These are phyloP conservation scores for Siphamia tubifer DNA, from an alignment of 2,113 vertebrate genomes.

Conservation along the genomic window DNA sequence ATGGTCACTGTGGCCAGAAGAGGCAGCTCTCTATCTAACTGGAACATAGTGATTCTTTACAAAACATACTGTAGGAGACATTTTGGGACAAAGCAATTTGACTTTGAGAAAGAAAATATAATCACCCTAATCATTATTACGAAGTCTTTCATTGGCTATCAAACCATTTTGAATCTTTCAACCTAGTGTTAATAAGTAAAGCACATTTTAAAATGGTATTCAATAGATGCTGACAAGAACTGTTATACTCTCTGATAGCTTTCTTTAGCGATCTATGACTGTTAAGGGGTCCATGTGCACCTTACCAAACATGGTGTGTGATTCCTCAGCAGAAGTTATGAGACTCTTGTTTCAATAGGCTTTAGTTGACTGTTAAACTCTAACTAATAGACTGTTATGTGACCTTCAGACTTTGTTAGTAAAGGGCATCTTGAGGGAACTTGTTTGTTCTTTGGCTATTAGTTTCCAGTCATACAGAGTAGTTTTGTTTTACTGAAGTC, in stretches of 20 bases:
- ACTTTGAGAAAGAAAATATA: slow-evolving; percentile 27
- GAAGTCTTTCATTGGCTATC: too few relatives aligned
- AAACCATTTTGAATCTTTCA: slow-evolving; percentile 22
- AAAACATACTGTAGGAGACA: background rate
- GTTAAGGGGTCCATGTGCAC: slow-evolving; percentile 66
- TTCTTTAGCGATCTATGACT: slow-evolving; percentile 72
- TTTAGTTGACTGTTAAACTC: slow-evolving; percentile 72
- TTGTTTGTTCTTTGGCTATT: slow-evolving; percentile 14
- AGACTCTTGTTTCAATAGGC: slow-evolving; percentile 44
- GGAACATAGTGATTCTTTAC: slow-evolving; percentile 49
- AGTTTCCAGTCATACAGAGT: slow-evolving; percentile 35
- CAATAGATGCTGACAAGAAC: slow-evolving; percentile 64
- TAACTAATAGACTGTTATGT: slow-evolving; percentile 75
- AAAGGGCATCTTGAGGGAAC: slow-evolving; percentile 19
- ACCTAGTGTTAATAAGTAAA: slow-evolving; percentile 13
- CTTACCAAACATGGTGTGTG: slow-evolving; percentile 33
- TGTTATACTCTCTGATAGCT: slow-evolving; percentile 70
- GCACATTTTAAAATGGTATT: background rate
- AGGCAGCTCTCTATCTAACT: slow-evolving; percentile 62
- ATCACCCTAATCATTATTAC: slow-evolving; percentile 13
- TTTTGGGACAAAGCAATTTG: slow-evolving; percentile 48
- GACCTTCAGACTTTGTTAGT: slow-evolving; percentile 26
- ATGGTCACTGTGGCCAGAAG: slow-evolving; percentile 62
- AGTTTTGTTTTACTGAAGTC: slow-evolving; percentile 29
- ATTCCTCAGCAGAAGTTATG: slow-evolving; percentile 48